These are phyloP conservation scores for Dasyornis broadbenti DNA, from an alignment of 2,113 vertebrate species.

Conservation along the genomic window DNA sequence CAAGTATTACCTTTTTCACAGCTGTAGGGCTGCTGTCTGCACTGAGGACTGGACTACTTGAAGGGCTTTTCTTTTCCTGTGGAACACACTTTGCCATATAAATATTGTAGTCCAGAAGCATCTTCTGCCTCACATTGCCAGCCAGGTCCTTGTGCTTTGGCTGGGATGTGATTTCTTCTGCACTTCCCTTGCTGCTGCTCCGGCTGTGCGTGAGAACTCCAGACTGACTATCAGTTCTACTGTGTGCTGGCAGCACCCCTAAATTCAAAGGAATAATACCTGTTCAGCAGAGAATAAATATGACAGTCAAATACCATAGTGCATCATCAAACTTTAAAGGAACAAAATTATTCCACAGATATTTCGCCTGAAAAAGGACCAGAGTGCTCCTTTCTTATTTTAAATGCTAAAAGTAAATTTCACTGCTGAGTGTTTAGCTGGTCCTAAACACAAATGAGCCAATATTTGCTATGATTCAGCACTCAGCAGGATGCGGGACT, in stretches of 20 bases:
- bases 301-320: not conserved
- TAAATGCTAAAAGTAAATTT: not conserved
- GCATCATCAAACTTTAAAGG: not conserved
- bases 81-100: slow-evolving; percentile 94
- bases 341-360: not conserved
- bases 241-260: slow-evolving; percentile 80
- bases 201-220: slow-evolving; percentile 82
- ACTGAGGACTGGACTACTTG: slow-evolving; percentile 80
- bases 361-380: not conserved
- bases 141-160: slow-evolving; percentile 80
- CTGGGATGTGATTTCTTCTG: slow-evolving; percentile 81
- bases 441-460: not conserved
- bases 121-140: slow-evolving; percentile 78
- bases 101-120: slow-evolving; percentile 88
- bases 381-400: not conserved
- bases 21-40: slow-evolving; percentile 88
- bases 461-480: not conserved
- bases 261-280: not conserved
- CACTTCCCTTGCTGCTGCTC: slow-evolving; percentile 89
- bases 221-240: slow-evolving; percentile 74
- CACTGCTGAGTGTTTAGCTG: not conserved
- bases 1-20: slow-evolving; percentile 83
- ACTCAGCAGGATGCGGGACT: not conserved
- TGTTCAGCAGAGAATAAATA: not conserved
- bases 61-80: slow-evolving; percentile 75